Conservation (phyloP, 2,797 vertebrate genomes). For the Takifugu ocellatus region DNA sequence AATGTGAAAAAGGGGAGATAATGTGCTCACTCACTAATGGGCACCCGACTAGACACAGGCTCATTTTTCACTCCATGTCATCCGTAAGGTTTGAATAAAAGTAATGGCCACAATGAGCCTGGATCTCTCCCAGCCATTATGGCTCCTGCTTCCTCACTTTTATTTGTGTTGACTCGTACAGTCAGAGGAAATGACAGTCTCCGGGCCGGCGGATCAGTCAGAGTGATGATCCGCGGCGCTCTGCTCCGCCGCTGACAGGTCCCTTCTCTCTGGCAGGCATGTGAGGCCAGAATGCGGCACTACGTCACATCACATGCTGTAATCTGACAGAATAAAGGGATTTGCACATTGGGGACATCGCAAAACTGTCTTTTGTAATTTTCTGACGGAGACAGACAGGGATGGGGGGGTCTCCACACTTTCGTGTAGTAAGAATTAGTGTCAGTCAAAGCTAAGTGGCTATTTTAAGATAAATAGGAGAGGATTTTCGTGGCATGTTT, state of each 20-base stretch:
- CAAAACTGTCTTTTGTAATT: constrained; percentile 98
- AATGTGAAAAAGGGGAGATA: constrained; percentile 94
- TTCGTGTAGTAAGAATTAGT: constrained; percentile 96
- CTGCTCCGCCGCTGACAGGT: constrained; percentile 91
- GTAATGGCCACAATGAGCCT: constrained; percentile 91
- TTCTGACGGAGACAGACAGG: constrained; percentile 77
- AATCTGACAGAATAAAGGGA: constrained; percentile 92
- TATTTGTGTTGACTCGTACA: constrained; percentile 99
- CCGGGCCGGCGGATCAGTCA: constrained; percentile 88
- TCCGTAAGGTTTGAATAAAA: constrained; percentile 96
- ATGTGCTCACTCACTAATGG: constrained; percentile 99
- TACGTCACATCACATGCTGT: constrained; percentile 93
- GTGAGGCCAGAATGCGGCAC: constrained; percentile 83
- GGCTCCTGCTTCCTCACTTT: constrained; percentile 87
- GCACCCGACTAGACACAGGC: constrained; percentile 95
- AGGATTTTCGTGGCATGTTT: constrained; percentile 71
- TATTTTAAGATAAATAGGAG: constrained; percentile 83
- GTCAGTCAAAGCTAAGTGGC: constrained; percentile 95
- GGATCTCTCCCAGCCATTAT: constrained; percentile 91
- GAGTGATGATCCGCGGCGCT: constrained; percentile 86
- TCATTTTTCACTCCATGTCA: constrained; percentile 99
- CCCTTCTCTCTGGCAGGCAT: constrained; percentile 86
- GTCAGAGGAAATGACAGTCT: constrained; percentile 95
- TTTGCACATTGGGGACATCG: constrained; percentile 82
- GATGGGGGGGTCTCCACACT: constrained; percentile 85